Evolutionary conservation across 2,888 invertebrate species (phyloP).

Genomic region (Callyntrura guangdongensis): DNA sequence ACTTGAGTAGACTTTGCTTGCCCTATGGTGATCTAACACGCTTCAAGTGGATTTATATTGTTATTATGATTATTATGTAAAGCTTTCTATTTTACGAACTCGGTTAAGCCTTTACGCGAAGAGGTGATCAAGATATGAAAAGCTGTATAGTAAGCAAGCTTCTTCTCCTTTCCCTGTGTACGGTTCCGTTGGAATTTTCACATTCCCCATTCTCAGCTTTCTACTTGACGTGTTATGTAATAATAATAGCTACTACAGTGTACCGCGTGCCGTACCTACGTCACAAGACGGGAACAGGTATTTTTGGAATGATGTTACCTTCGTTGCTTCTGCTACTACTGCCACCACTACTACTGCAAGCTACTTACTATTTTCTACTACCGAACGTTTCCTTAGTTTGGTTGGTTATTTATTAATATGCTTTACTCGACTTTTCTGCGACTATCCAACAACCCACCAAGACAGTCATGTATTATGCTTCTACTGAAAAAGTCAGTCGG

Average conservation of each 20-base stretch:
- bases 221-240: slow-evolving; percentile 50
- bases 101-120: slow-evolving; percentile 29
- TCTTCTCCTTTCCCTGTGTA: neutral
- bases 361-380: neutral
- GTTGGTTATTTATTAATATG: neutral
- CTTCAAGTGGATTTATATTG: slow-evolving; percentile 59
- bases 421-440: neutral
- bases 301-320: neutral
- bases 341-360: neutral
- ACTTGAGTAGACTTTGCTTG: slow-evolving; percentile 42
- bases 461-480: neutral
- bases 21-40: slow-evolving; percentile 66
- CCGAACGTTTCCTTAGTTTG: neutral
- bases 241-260: neutral
- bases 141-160: neutral
- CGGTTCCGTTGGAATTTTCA: slow-evolving; percentile 44
- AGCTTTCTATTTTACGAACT: slow-evolving; percentile 65
- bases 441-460: neutral
- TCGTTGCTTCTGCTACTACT: too few relatives aligned
- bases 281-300: slow-evolving; percentile 11
- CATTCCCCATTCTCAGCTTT: slow-evolving; percentile 52
- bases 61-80: slow-evolving; percentile 69
- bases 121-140: slow-evolving; percentile 67
- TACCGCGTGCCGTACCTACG: neutral
- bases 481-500: slow-evolving; percentile 62